Evolutionary conservation across 2,888 invertebrate genomes (phyloP), one percentile per base, ranked within the genome.

Genomic region (Nemapogon koenigi): DNA sequence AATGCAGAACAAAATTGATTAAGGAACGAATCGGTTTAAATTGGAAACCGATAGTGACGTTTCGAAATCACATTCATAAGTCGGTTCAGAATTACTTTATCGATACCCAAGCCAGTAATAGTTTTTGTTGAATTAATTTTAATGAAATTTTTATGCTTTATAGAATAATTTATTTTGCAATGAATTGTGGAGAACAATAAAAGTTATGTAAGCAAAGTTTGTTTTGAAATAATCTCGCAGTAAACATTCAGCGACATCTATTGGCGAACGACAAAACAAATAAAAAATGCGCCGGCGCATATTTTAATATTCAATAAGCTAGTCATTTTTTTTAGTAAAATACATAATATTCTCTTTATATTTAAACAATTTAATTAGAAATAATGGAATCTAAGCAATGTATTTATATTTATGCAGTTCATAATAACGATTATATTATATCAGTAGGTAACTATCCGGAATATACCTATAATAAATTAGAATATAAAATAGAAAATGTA

Each of bases 21-120:
- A 73, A 73, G 75, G 75, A 79, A 78, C 78, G 78, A 79, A 79
- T 79, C 67, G 78, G 62, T 68, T 72, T 75, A 76, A 76, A 78
- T 79, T 78, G 76, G 70, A 78, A 76, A 73, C 62, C 75, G 76
- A 76, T 76, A 75, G 75, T 75, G 75, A 72, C 65, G 71, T 75
- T 78, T 71, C 70, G 75, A 76, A 75, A 75, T 70, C 69, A 75
- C 73, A 76, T 76, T 76, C 76, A 76, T 76, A 75, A 76, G 76
- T 72, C 61, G 53, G 66, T 60, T 69, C 62, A 57, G 70, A 69
- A 72, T 72, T 72, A 72, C 70, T 72, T 76, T 75, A 76, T 73
- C 76, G 76, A 73, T 75, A 75, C 66, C 66, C 70, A 66, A 62
- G 63, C 53, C 59, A 62, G 72, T 72, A 76, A 76, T 73, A 69